Conservation (phyloP, 2,113 vertebrate genomes). For the Syngnathus floridae region DNA sequence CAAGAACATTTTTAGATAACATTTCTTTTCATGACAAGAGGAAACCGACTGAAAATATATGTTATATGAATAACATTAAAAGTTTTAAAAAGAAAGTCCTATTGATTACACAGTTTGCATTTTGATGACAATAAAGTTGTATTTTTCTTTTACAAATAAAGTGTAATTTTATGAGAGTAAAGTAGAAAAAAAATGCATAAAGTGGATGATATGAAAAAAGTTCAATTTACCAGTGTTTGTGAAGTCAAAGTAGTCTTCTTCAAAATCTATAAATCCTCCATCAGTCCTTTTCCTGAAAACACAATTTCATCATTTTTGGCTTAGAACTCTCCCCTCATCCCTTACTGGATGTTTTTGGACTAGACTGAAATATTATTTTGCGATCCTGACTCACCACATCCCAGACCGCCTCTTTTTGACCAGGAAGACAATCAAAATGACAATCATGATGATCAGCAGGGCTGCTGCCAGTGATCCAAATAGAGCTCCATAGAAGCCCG, state of each 20-base stretch:
- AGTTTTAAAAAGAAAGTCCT: too few relatives aligned
- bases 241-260: conserved; percentile 60
- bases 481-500: conserved; percentile 65
- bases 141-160: too few relatives aligned
- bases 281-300: conserved; percentile 24
- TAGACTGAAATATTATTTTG: not conserved
- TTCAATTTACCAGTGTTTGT: conserved; percentile 29
- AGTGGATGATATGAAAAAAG: too few relatives aligned
- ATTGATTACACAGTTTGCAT: not conserved
- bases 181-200: too few relatives aligned
- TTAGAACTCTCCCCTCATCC: not conserved
- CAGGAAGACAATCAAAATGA: conserved; percentile 34
- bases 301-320: not conserved
- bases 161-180: too few relatives aligned
- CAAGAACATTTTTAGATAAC: not conserved
- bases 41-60: too few relatives aligned
- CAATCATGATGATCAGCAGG: conserved; percentile 41
- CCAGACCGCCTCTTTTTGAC: conserved; percentile 19
- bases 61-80: too few relatives aligned
- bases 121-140: not conserved
- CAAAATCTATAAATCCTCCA: conserved; percentile 36
- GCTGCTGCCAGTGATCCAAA: conserved; percentile 63
- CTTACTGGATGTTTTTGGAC: not conserved
- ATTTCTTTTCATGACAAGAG: too few relatives aligned
- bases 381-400: conserved; percentile 38